Evolutionary conservation across 2,888 invertebrate species (phyloP).

Genomic region (Agrotis puta): DNA sequence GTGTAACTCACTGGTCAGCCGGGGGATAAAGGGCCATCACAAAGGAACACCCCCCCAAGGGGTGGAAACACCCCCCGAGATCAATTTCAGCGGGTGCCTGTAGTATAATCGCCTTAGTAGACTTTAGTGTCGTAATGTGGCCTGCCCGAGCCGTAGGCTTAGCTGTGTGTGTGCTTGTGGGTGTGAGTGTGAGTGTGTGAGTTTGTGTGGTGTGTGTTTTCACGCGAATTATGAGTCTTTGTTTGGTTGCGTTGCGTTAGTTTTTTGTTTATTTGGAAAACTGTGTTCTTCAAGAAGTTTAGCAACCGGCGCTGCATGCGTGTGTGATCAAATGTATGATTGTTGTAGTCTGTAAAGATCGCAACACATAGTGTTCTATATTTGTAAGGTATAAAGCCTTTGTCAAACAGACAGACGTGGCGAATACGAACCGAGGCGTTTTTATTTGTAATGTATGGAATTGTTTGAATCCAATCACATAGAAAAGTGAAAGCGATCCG

Average conservation of each 20-base stretch:
- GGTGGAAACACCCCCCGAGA: slow-evolving; percentile 51
- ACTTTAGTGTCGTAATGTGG: slow-evolving; percentile 66
- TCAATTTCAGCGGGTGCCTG: slow-evolving; percentile 66
- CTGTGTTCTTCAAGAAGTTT: too few relatives aligned
- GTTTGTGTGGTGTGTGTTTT: slow-evolving; percentile 53
- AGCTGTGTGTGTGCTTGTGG: slow-evolving; percentile 23
- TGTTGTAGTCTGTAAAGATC: too few relatives aligned
- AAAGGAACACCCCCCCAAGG: slow-evolving; percentile 54
- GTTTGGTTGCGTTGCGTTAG: slow-evolving; percentile 43
- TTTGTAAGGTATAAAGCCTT: too few relatives aligned
- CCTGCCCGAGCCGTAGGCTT: slow-evolving; percentile 58
- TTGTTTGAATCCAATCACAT: too few relatives aligned
- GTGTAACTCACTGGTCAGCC: slow-evolving; percentile 62
- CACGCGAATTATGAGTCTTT: slow-evolving; percentile 65
- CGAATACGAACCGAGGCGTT: too few relatives aligned
- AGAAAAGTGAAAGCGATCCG: too few relatives aligned
- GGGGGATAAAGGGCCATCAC: slow-evolving; percentile 65
- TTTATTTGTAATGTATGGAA: too few relatives aligned
- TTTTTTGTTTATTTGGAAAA: slow-evolving; percentile 22
- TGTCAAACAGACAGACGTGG: too few relatives aligned
- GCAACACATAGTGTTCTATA: too few relatives aligned
- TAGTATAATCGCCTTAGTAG: slow-evolving; percentile 67
- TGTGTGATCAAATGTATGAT: too few relatives aligned
- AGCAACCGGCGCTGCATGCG: too few relatives aligned
- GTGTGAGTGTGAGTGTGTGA: slow-evolving; percentile 17